Conservation (phyloP, 1,140 invertebrate genomes). For the Penaeus japonicus region DNA sequence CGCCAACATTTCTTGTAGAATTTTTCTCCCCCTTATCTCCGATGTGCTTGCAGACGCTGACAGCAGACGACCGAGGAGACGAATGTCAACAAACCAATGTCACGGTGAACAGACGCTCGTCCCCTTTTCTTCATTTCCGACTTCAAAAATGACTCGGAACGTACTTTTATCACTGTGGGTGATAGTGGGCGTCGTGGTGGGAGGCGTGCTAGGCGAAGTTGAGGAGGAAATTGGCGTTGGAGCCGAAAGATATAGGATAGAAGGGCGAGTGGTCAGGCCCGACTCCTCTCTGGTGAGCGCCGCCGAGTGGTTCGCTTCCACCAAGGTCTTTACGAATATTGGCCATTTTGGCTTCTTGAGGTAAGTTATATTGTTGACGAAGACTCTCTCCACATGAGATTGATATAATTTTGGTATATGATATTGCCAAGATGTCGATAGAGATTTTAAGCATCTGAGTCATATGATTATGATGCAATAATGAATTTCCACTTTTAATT, state of each 20-base stretch:
- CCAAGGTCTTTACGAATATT: conserved; percentile 45
- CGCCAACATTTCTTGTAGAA: too few species aligned
- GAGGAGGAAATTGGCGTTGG: conserved; percentile 27
- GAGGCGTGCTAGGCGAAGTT: background rate
- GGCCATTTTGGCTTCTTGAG: conserved; percentile 47
- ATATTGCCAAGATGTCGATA: too few species aligned
- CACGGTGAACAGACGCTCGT: too few species aligned
- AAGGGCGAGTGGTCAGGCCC: conserved; percentile 43
- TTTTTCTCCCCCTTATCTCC: background rate
- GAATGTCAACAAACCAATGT: too few species aligned
- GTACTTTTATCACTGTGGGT: background rate
- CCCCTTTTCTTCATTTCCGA: too few species aligned
- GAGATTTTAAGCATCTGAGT: too few species aligned
- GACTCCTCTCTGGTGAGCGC: conserved; percentile 35
- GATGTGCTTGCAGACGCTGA: background rate
- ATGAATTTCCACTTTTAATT: too few species aligned
- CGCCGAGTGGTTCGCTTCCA: conserved; percentile 44
- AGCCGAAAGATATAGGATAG: conserved; percentile 39
- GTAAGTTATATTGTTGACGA: too few species aligned
- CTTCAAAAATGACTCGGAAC: background rate
- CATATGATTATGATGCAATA: too few species aligned
- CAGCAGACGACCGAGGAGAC: background rate
- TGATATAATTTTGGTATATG: too few species aligned
- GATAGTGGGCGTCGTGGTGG: background rate
- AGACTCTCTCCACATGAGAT: too few species aligned